Base-by-base conservation (phyloP, 1,140 invertebrate genomes). In the Lepidotrigona ventralis region DNA sequence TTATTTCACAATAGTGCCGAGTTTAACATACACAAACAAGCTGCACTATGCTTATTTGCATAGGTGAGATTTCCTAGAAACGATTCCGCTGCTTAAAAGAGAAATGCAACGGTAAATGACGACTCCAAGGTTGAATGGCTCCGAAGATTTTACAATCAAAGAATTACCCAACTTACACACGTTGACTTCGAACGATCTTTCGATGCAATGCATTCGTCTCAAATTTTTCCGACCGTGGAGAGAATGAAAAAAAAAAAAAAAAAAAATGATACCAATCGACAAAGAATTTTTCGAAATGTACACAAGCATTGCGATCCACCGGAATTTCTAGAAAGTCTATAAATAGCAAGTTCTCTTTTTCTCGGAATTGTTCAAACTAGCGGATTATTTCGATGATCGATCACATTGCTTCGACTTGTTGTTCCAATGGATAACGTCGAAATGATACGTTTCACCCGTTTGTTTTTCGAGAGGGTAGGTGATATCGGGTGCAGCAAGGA, bases 401-500 rank as follows among this genome's bases (percentile, higher is more conserved):
- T 23, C 21, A 17, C 23, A 3, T 21, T n/a, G 21, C n/a, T 9
- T 70, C 33, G 1, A 12, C 12, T 46, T 29, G 54, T 17, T 46
- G 21, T 63, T 19, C 33, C 39, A 79, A 79, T 60, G 19, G n/a
- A 51, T 15, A 29, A 33, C 29, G 19, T 29, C n/a, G 64, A 54
- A 51, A 77, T 68, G 6, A 46, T 46, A 8, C 6, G 26, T 66
- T 79, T 60, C 46, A 26, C 33, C 23, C 21, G 64, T 81, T 12
- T 81, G 29, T 33, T 81, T 60, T 81, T 60, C 1, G 56, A 60
- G 74, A 70, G 53, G 56, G 46, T 78, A 78, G 81, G 81, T 56
- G 75, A 63, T 83, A 83, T 69, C 66, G 56, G 66, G 81, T 19
- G 58, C 63, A 56, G 29, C 54, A 78, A 71, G 81, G 81, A 86